Evolutionary conservation across 2,797 vertebrate genomes (phyloP), one percentile per base, ranked within the genome.

Genomic region (Poecile montanus): DNA sequence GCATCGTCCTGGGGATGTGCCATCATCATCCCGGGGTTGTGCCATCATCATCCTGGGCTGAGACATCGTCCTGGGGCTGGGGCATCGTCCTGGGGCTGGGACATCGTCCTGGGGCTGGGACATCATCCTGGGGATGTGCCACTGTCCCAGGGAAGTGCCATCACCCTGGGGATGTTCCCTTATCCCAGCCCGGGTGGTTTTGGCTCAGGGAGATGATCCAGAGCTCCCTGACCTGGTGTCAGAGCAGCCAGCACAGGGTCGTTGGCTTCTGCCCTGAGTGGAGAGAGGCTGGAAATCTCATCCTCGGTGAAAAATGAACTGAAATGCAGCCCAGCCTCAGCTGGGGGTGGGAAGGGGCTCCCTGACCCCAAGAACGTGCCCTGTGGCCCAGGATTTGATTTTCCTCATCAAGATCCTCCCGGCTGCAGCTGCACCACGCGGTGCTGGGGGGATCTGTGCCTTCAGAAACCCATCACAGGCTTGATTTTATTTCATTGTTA

Each of bases 51-150:
- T 36, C 36, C 36, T 9, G 36, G 36, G 36, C 36, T 36, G 36
- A 10, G 36, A 10, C 36, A 17, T 6, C 1, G 4, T 19, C 36
- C 54, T 4, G 26, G 42, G n/a, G 10, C 0, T 8, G 17, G 3
- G 53, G 0, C 18, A 11, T 0, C 0, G 1, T 9, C 13, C 51
- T 3, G 8, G 42, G 36, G 36, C 36, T 36, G 36, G 9, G 36
- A 10, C 36, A 17, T 6, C 1, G 4, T 19, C 36, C 54, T 4
- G 26, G 42, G n/a, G 10, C 0, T 8, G 17, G 3, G 53, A 0
- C 18, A 11, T 0, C 2, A 13, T 10, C 53, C 53, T 17, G 11
- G 51, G 51, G 30, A 13, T 66, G 32, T 34, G 23, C 16, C n/a
- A 11, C 4, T 1, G 3, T 26, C 22, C 63, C 18, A 8, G 32